Evolutionary conservation across 2,888 invertebrate species (phyloP).

Genomic region (Hyppa rectilinea): DNA sequence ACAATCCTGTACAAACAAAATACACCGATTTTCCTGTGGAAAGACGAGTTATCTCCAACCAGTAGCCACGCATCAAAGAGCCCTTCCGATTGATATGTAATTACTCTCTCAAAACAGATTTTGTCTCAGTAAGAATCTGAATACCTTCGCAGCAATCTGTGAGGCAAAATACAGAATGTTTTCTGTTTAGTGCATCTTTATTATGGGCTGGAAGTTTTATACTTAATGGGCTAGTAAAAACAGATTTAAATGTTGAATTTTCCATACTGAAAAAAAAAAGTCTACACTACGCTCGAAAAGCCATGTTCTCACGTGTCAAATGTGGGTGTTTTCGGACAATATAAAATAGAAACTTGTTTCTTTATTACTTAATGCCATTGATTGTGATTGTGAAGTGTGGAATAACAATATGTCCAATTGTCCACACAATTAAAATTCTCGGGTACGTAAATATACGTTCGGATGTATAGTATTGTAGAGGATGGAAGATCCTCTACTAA

Average conservation of each 20-base stretch:
- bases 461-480: too few species aligned
- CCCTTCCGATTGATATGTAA: constrained; percentile 27
- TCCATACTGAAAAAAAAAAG: neutral
- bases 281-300: neutral
- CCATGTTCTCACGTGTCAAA: neutral
- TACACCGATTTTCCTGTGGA: constrained; percentile 14
- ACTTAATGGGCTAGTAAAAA: neutral
- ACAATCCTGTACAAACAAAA: constrained; percentile 6
- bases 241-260: neutral
- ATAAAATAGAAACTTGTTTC: neutral
- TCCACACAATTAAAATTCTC: neutral
- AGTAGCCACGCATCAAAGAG: constrained; percentile 33
- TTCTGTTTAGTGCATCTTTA: neutral
- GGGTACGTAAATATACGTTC: neutral
- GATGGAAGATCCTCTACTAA: too few species aligned
- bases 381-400: too few species aligned
- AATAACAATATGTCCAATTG: neutral
- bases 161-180: neutral
- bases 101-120: constrained; percentile 26
- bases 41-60: constrained; percentile 2
- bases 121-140: neutral
- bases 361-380: neutral
- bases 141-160: constrained; percentile 2
- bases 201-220: neutral
- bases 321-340: neutral